Percentiles rank a stretch among this genome's conserved stretches.
phyloP scores from a whole-genome alignment of 1,140 invertebrate genomes.

The Meteorus sp. region DNA sequence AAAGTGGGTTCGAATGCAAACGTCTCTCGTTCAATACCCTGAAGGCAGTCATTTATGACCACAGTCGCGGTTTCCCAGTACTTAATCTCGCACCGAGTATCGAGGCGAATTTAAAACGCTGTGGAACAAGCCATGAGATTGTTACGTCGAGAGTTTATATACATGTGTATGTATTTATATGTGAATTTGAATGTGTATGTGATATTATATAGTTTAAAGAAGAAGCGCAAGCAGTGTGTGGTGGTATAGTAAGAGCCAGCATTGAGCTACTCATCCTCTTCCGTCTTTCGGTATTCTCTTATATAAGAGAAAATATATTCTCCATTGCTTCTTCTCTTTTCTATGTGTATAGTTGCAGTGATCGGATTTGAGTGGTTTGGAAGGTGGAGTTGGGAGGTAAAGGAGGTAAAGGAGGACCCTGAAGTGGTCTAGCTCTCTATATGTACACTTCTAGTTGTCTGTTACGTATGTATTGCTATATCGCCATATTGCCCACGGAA shows the following conservation, averaged over 20 bases:
- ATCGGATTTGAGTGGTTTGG: neutral
- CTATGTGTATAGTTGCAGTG: neutral
- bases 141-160: neutral
- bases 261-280: neutral
- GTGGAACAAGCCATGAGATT: neutral
- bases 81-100: conserved; percentile 46
- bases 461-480: no score
- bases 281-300: neutral
- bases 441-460: no score
- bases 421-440: neutral
- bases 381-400: no score
- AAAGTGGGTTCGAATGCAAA: no score
- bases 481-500: neutral
- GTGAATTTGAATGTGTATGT: no score
- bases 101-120: conserved; percentile 23
- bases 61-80: conserved; percentile 43
- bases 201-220: neutral
- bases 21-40: no score
- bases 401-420: no score
- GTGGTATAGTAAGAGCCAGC: neutral
- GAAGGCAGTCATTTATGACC: conserved; percentile 5
- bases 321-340: neutral
- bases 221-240: neutral
- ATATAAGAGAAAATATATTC: no score
- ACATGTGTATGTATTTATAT: neutral